phyloP scores from a whole-genome alignment of 2,888 invertebrate species.

The Acronicta psi region DNA sequence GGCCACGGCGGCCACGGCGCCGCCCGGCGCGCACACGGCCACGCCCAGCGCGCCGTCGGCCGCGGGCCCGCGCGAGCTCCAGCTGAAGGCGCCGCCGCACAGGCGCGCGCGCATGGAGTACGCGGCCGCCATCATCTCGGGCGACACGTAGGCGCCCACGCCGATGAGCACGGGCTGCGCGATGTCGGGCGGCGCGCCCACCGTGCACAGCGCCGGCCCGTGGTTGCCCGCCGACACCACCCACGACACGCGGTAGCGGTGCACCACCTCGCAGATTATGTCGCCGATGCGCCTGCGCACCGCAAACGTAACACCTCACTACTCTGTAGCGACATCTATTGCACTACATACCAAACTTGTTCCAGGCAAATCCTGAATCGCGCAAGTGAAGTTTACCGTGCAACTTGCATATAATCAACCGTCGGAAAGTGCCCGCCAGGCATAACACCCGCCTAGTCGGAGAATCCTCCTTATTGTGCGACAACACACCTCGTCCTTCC shows the following conservation, averaged over 20 bases:
- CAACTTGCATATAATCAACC: too few species aligned
- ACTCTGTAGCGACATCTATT: too few species aligned
- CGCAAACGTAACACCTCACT: not conserved
- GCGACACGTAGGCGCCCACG: conserved; percentile 98
- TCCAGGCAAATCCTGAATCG: too few species aligned
- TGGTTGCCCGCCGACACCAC: conserved; percentile 98
- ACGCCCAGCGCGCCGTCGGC: conserved; percentile 97
- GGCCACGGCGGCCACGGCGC: conserved; percentile 97
- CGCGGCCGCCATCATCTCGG: conserved; percentile 99
- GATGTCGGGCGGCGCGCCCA: conserved; percentile 96
- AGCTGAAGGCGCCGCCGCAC: conserved; percentile 96
- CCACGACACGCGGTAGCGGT: conserved; percentile 97
- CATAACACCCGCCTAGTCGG: too few species aligned
- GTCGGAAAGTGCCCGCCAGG: too few species aligned
- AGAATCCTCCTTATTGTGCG: too few species aligned
- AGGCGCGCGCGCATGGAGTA: conserved; percentile 96
- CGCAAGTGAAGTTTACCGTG: too few species aligned
- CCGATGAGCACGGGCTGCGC: conserved; percentile 95
- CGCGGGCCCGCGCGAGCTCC: conserved; percentile 96
- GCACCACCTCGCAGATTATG: conserved; percentile 95
- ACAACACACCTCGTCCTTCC: too few species aligned
- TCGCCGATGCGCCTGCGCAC: conserved; percentile 93
- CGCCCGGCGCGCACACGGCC: conserved; percentile 97
- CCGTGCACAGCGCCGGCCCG: conserved; percentile 97
- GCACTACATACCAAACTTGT: too few species aligned